Percentiles rank a stretch among this genome's conserved stretches.
These are phyloP conservation scores for Poecile montanus DNA, from an alignment of 2,797 vertebrate genomes.

Conservation along the genomic window DNA sequence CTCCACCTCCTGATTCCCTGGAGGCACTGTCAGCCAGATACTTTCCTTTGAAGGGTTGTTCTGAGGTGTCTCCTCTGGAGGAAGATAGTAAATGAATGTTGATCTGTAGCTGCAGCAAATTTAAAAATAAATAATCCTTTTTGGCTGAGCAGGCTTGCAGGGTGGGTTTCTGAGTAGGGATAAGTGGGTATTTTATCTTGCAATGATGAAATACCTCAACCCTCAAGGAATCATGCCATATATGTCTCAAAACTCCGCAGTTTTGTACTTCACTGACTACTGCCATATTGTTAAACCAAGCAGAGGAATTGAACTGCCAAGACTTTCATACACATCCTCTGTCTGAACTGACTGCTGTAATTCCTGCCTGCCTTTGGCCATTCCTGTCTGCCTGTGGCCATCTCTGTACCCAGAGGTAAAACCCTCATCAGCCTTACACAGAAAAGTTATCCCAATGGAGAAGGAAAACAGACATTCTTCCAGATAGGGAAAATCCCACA, in stretches of 20 bases:
- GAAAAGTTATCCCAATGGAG: not conserved
- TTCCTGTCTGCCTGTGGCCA: not conserved
- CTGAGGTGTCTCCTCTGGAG: not conserved
- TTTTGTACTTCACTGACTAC: not conserved
- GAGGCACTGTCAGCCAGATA: not conserved
- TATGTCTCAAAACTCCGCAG: not conserved
- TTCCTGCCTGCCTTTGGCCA: not conserved
- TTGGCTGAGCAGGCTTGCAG: not conserved
- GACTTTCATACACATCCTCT: not conserved
- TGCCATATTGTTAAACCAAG: not conserved
- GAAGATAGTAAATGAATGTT: conserved; percentile 25
- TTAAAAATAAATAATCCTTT: not conserved
- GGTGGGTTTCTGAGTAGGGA: not conserved
- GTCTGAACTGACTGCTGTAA: not conserved
- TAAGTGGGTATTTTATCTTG: not conserved
- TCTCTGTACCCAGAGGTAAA: conserved; percentile 13
- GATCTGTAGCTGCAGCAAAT: not conserved
- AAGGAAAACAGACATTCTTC: conserved; percentile 15
- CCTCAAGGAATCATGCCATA: not conserved
- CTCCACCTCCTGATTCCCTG: not conserved
- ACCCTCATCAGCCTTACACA: not conserved
- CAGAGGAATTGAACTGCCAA: not conserved
- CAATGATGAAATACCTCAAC: not conserved
- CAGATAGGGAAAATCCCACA: not conserved
- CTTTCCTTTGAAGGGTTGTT: conserved; percentile 25